Evolutionary conservation across 2,888 invertebrate genomes (phyloP).

Genomic region (Ryuthela nishihirai): DNA sequence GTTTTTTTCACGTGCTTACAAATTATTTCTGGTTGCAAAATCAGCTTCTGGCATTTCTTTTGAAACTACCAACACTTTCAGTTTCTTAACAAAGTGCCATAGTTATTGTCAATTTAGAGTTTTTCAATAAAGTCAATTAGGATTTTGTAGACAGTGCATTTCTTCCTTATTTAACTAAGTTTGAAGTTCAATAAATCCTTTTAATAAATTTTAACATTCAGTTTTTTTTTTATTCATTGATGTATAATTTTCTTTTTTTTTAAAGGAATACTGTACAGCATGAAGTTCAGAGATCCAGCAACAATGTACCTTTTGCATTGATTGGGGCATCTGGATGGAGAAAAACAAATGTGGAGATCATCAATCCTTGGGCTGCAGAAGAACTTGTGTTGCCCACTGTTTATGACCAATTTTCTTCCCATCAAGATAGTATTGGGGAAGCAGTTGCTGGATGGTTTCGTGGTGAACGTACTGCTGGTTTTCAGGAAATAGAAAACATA

Average conservation of each 20-base stretch:
- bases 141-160: too few species aligned
- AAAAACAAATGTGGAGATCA: slow-evolving; percentile 63
- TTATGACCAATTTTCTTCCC: slow-evolving; percentile 76
- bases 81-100: too few species aligned
- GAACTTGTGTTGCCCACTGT: slow-evolving; percentile 74
- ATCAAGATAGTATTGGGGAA: slow-evolving; percentile 69
- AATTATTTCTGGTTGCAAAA: too few species aligned
- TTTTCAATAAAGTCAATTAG: too few species aligned
- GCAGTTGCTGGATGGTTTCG: slow-evolving; percentile 81
- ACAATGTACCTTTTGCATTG: slow-evolving; percentile 74
- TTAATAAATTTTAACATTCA: too few species aligned
- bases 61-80: too few species aligned
- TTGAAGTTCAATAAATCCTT: too few species aligned
- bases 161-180: too few species aligned
- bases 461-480: slow-evolving; percentile 72
- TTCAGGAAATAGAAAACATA: slow-evolving; percentile 84
- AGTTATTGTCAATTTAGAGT: too few species aligned
- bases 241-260: slow-evolving; percentile 39
- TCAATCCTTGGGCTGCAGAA: slow-evolving; percentile 66
- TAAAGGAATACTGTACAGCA: slow-evolving; percentile 74
- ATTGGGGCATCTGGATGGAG: too few species aligned
- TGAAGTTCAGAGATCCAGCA: slow-evolving; percentile 71
- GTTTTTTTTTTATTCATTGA: background rate
- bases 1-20: too few species aligned
- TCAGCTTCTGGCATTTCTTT: too few species aligned